These are phyloP conservation scores for Rhinichthys klamathensis DNA, from an alignment of 2,113 vertebrate species.

Conservation along the genomic window DNA sequence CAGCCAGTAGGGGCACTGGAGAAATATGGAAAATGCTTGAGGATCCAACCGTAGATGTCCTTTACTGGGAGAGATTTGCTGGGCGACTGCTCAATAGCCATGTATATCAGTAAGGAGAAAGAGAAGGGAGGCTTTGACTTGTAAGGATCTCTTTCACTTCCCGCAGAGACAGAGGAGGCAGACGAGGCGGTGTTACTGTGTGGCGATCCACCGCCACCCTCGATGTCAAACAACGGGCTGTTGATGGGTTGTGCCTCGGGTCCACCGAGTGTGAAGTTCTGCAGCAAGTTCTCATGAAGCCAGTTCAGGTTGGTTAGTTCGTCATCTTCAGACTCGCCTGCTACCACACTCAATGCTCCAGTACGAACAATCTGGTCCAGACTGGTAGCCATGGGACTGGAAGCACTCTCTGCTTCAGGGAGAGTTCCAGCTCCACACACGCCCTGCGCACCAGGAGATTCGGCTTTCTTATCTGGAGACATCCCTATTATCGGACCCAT, in stretches of 20 bases:
- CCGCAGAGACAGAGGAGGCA: conserved; percentile 78
- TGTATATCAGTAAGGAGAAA: conserved; percentile 98
- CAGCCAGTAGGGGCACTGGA: conserved; percentile 95
- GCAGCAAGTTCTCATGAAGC: conserved; percentile 97
- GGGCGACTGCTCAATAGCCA: conserved; percentile 98
- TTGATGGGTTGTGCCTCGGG: conserved; percentile 85
- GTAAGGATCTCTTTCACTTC: conserved; percentile 83
- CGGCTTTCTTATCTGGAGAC: conserved; percentile 98
- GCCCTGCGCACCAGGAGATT: conserved; percentile 89
- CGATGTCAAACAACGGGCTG: conserved; percentile 90
- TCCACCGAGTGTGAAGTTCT: conserved; percentile 93
- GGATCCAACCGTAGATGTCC: conserved; percentile 98
- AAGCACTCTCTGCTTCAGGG: conserved; percentile 84
- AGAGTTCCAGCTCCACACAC: conserved; percentile 88
- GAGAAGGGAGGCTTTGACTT: conserved; percentile 97
- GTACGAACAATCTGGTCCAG: conserved; percentile 82
- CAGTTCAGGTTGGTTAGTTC: conserved; percentile 98
- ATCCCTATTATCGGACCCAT: conserved; percentile 99
- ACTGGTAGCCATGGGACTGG: conserved; percentile 87
- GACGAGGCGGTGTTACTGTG: conserved; percentile 77
- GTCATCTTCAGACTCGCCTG: conserved; percentile 81
- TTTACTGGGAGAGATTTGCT: conserved; percentile 97
- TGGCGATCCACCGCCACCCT: conserved; percentile 82
- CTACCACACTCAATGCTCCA: conserved; percentile 18
- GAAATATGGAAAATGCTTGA: conserved; percentile 97